Base-by-base conservation (phyloP, 2,888 invertebrate genomes). In the Gari tellinella region DNA sequence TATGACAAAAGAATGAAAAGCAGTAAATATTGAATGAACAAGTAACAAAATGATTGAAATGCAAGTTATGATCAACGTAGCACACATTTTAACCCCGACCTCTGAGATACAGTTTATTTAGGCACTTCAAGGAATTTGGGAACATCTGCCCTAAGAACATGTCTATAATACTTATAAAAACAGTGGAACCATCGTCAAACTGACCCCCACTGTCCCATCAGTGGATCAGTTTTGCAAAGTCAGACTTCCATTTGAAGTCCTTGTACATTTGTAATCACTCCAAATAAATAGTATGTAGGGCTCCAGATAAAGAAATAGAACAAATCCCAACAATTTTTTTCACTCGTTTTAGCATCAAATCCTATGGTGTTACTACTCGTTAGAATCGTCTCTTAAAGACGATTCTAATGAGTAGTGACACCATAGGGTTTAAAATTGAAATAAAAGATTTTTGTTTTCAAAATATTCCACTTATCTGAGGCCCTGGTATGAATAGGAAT, bases 401-500 rank as follows among this genome's bases (percentile, higher is more conserved):
- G n/a, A n/a, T n/a, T n/a, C n/a, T n/a, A n/a, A n/a, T n/a, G n/a
- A n/a, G n/a, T n/a, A n/a, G n/a, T n/a, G n/a, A n/a, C n/a, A n/a
- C n/a, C n/a, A n/a, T n/a, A n/a, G n/a, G n/a, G n/a, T n/a, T n/a
- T n/a, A n/a, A n/a, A n/a, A n/a, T n/a, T n/a, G n/a, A n/a, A n/a
- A n/a, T n/a, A n/a, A n/a, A n/a, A n/a, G n/a, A n/a, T n/a, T n/a
- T n/a, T n/a, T n/a, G n/a, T n/a, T n/a, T n/a, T n/a, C n/a, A n/a
- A n/a, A n/a, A n/a, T n/a, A n/a, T n/a, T n/a, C n/a, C n/a, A n/a
- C n/a, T n/a, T n/a, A n/a, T n/a, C n/a, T n/a, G n/a, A n/a, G n/a
- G n/a, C n/a, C n/a, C n/a, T n/a, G n/a, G n/a, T n/a, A 63, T 66
- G 51, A 55, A 68, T 52, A 41, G 72, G 72, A 73, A 73, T 73